These are phyloP conservation scores for Tachina fera DNA, from an alignment of 2,888 invertebrate species.

Conservation along the genomic window DNA sequence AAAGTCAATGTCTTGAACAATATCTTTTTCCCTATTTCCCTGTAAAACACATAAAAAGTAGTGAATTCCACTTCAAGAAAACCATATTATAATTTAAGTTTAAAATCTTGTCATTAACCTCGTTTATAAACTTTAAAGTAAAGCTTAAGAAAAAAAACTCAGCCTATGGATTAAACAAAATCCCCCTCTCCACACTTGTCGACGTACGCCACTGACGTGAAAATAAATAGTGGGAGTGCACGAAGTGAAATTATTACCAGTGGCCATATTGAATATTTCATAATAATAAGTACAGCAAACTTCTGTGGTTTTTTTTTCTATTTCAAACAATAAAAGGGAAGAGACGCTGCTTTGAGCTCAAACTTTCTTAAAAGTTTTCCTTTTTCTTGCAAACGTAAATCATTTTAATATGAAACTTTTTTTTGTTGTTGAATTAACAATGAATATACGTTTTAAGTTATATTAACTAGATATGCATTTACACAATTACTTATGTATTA, in stretches of 20 bases:
- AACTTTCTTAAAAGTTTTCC: constrained; percentile 11
- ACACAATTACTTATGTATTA: not conserved
- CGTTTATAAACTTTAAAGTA: too few relatives aligned
- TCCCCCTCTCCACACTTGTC: too few relatives aligned
- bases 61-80: too few relatives aligned
- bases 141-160: too few relatives aligned
- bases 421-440: constrained; percentile 27
- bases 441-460: not conserved
- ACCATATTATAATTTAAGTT: too few relatives aligned
- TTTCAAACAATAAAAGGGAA: not conserved
- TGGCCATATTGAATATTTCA: constrained; percentile 70
- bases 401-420: constrained; percentile 57
- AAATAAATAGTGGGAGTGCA: constrained; percentile 13
- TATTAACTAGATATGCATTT: not conserved
- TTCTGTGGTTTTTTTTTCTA: constrained; percentile 7
- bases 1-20: too few relatives aligned
- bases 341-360: not conserved
- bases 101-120: too few relatives aligned
- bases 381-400: constrained; percentile 37
- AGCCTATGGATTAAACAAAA: too few relatives aligned
- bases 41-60: too few relatives aligned
- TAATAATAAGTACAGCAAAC: constrained; percentile 46
- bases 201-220: not conserved
- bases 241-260: not conserved
- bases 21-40: too few relatives aligned